Evolutionary conservation across 2,797 vertebrate species (phyloP), one percentile per base, ranked within the genome.

Genomic region (Ceryle rudis): DNA sequence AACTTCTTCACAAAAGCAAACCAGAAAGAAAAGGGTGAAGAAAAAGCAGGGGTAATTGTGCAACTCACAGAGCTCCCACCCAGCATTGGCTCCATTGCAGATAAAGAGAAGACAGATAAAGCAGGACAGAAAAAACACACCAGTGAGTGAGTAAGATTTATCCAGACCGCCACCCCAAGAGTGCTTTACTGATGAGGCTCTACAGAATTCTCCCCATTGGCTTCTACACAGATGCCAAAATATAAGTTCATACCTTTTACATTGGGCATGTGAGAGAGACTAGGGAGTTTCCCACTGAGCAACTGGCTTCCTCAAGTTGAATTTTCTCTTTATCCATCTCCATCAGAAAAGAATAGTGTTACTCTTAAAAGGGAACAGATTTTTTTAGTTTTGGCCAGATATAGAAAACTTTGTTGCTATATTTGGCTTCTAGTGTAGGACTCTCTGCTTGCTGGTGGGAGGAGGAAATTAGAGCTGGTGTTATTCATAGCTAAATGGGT

Each of bases 351-450:
- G 71, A 94, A 96, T 77, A 95, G 49, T 95, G 86, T 94, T 90
- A 75, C 84, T 93, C 96, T 96, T 97, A 97, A 98, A 96, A 89
- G 62, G 93, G 95, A 98, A 97, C 96, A 97, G 93, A 98, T 97
- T 98, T 97, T 97, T 97, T 97, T 93, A 71, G 85, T 77, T 97
- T 98, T 98, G 97, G 97, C 96, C 97, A 95, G 90, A 96, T 97
- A 97, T 67, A 97, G 95, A 96, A 97, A 96, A 91, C 80, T 97
- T 95, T 97, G 96, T 97, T 97, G 91, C 95, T 97, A 97, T 98
- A 97, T 98, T 98, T 98, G 95, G 92, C 86, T 97, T 91, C 93
- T 73, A 79, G 2, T 31, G 47, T 62, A 94, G 73, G 89, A 87
- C 37, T 46, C 52, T 74, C 71, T 67, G 35, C 81, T 91, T 73